phyloP scores from a whole-genome alignment of 2,113 vertebrate species.

The Strix aluco region DNA sequence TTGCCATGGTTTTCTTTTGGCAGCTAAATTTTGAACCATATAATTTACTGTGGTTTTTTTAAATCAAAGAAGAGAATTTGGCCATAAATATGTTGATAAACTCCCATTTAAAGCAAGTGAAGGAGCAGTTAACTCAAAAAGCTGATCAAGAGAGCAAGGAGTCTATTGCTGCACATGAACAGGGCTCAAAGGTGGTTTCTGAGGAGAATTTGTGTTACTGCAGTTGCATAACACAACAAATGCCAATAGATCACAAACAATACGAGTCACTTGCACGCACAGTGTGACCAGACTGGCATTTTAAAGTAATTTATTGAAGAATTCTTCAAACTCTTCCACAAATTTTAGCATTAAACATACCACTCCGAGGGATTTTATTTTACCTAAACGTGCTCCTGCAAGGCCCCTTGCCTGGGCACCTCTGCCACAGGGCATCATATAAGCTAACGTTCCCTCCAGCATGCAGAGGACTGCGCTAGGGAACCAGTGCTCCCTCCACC shows the following conservation, averaged over 20 bases:
- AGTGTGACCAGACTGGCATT: not conserved
- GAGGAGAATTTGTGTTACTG: not conserved
- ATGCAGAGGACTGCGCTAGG: too few species aligned
- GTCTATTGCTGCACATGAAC: not conserved
- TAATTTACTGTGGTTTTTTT: not conserved
- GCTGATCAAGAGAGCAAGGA: not conserved
- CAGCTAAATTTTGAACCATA: not conserved
- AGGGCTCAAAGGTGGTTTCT: not conserved
- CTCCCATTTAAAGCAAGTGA: not conserved
- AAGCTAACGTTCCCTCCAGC: not conserved
- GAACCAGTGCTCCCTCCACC: not conserved
- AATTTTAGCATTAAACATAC: not conserved
- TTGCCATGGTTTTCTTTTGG: not conserved
- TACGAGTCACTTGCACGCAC: fast-evolving
- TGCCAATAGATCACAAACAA: not conserved
- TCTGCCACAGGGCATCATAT: not conserved
- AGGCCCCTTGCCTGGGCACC: not conserved
- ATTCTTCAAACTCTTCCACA: not conserved
- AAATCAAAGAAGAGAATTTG: not conserved
- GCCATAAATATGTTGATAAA: not conserved
- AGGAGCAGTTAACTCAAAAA: not conserved
- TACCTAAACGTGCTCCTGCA: not conserved
- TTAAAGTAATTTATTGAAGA: not conserved
- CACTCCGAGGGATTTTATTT: not conserved
- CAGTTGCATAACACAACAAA: not conserved